Conservation (phyloP, 2,888 invertebrate species). For the Macroteleia sp. region DNA sequence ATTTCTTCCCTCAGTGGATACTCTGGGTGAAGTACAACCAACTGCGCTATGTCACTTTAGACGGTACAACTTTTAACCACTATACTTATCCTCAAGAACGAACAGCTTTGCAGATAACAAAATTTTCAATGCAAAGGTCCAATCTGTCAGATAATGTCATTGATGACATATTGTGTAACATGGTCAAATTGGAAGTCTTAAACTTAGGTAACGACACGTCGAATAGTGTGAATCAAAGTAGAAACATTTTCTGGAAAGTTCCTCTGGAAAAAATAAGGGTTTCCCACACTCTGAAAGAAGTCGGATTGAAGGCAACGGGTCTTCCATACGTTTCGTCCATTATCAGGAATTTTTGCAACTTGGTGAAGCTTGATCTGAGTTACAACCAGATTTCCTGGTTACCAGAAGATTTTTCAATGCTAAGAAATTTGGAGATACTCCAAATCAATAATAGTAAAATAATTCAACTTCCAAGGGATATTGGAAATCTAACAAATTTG, state of each 20-base stretch:
- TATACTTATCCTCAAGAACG: conserved; percentile 47
- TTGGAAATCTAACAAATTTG: conserved; percentile 68
- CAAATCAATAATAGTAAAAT: conserved; percentile 67
- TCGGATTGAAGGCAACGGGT: conserved; percentile 54
- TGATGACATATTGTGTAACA: conserved; percentile 62
- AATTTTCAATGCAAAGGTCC: conserved; percentile 70
- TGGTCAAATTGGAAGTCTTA: conserved; percentile 67
- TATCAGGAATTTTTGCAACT: conserved; percentile 65
- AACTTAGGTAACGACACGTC: conserved; percentile 67
- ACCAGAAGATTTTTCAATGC: conserved; percentile 71
- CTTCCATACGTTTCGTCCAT: conserved; percentile 57
- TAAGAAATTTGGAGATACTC: conserved; percentile 70
- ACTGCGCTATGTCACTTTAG: conserved; percentile 71
- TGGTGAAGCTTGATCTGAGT: conserved; percentile 71
- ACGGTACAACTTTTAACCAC: conserved; percentile 68
- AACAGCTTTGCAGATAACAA: conserved; percentile 61
- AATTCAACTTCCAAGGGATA: conserved; percentile 67
- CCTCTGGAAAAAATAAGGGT: conserved; percentile 57
- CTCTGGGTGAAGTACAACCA: conserved; percentile 66
- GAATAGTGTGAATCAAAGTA: neutral
- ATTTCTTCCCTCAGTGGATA: conserved; percentile 75
- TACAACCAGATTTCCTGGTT: conserved; percentile 70
- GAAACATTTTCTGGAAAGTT: conserved; percentile 64
- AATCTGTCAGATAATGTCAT: conserved; percentile 61
- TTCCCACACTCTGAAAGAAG: conserved; percentile 57